Percentiles rank a stretch among this genome's conserved stretches.
Evolutionary conservation across 2,113 vertebrate species (phyloP).

Genomic region (Fukomys damarensis): DNA sequence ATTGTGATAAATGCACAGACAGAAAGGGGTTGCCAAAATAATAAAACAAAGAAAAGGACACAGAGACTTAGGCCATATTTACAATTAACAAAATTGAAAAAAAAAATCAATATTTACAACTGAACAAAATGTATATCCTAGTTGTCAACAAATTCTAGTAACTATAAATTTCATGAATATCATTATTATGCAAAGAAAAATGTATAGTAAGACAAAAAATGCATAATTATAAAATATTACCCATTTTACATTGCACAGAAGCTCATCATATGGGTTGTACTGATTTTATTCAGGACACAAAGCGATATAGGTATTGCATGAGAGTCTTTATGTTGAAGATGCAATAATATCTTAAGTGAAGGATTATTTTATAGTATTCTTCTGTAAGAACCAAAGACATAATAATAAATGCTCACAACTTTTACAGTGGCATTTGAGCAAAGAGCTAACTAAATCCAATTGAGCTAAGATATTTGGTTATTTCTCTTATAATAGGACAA

Average conservation of each 20-base stretch:
- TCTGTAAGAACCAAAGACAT: background rate
- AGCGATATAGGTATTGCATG: background rate
- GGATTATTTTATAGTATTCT: background rate
- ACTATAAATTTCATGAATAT: background rate
- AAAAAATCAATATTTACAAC: background rate
- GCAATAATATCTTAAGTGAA: background rate
- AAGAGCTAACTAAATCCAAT: constrained; percentile 16
- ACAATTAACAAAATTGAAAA: background rate
- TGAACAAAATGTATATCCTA: background rate
- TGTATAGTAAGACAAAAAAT: background rate
- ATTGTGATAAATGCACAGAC: background rate
- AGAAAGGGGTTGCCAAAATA: background rate
- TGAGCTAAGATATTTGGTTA: background rate
- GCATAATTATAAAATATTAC: background rate
- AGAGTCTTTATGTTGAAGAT: background rate
- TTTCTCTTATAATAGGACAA: constrained; percentile 34
- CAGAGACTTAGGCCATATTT: background rate
- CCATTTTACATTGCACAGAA: background rate
- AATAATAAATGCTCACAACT: background rate
- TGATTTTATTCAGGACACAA: background rate
- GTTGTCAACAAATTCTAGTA: background rate
- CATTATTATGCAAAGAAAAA: background rate
- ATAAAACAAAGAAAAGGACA: background rate
- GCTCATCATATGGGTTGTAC: background rate
- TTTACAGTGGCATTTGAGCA: background rate